phyloP scores from a whole-genome alignment of 2,797 vertebrate genomes.

The Anniella stebbinsi region DNA sequence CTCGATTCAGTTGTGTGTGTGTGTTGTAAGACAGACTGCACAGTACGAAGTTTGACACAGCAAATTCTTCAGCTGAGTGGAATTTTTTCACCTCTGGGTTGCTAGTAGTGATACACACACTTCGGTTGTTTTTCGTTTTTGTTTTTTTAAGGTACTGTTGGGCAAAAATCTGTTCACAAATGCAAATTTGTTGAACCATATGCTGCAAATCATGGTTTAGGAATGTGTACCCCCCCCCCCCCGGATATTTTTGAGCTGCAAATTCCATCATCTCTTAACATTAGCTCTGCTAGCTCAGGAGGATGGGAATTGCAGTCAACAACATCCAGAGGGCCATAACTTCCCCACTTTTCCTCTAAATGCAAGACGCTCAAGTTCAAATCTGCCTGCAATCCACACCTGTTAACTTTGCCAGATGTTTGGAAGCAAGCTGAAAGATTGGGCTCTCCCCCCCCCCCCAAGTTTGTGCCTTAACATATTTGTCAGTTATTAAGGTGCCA shows the following conservation, averaged over 20 bases:
- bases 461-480: no score
- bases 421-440: no score
- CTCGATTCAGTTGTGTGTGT: neutral
- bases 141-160: neutral
- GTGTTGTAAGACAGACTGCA: slow-evolving; percentile 20
- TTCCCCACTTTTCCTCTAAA: neutral
- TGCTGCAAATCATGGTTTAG: neutral
- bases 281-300: no score
- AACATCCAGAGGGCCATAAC: no score
- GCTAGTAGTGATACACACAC: neutral
- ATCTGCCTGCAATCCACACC: neutral
- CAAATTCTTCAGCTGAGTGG: neutral
- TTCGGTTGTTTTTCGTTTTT: neutral
- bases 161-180: neutral
- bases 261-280: no score
- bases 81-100: neutral
- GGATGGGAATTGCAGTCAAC: no score
- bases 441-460: no score
- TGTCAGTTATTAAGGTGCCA: no score
- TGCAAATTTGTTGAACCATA: neutral
- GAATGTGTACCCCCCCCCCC: no score
- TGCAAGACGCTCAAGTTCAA: neutral
- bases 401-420: no score
- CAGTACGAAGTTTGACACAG: neutral
- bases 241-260: no score